Base-by-base conservation (phyloP, 2,888 invertebrate species). In the Cinara cedri region DNA sequence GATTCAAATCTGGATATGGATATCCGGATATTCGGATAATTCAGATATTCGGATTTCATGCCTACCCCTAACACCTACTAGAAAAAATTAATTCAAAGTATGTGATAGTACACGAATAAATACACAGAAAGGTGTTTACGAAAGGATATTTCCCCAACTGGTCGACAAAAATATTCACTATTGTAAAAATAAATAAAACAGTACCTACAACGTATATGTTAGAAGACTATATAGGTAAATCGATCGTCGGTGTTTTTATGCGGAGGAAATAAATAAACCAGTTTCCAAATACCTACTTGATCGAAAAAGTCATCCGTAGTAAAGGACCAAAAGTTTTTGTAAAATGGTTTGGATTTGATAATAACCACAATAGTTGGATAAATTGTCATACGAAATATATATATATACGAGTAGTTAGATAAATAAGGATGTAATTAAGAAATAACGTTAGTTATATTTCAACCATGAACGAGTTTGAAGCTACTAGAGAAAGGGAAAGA, bases 221-320 rank as follows among this genome's bases (percentile, higher is more conserved):
- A 11, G 16, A 65, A 63, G 75, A 75, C 65, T 63, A n/a, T 24
- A 24, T 16, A 8, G 51, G 63, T 0, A 62, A 3, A 16, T 14
- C 44, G 0, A 84, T 85, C 8, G 72, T 44, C 16, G 84, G 84
- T 82, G 82, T 2, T 85, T 85, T 80, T 85, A 84, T 80, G 82
- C 82, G 57, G 72, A 84, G 34, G 84, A 85, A 82, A 72, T 85
- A 16, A 81, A 80, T 26, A 82, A 82, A 76, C 82, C 83, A 8
- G 44, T 74, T 83, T 76, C 82, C 83, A 1, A 82, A 84, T 81
- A 80, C 83, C 26, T 84, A 83, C 68, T 74, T 84, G 16, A 82
- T 84, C 11, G 83, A 84, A 81, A 84, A 84, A 82, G 78, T 84
- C 34, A 72, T 84, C 21, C 81, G n/a, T n/a, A n/a, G n/a, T n/a